A percentile compares a stretch with the other conserved stretches of the same genome.
Conservation (phyloP, 1,140 invertebrate species). For the Drosophila kurseongensis region DNA sequence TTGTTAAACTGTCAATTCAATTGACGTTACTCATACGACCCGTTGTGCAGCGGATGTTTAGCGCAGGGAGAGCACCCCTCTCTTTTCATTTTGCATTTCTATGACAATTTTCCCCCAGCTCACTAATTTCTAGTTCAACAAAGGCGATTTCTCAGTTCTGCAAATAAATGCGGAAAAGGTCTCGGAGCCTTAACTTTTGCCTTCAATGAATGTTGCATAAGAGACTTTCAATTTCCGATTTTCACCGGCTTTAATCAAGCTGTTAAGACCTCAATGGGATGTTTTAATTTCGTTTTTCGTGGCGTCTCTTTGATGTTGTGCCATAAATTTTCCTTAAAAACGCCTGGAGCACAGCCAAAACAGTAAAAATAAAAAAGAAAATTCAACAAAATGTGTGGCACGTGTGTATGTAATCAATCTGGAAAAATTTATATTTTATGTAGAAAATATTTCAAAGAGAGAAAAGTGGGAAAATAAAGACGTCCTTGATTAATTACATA, state of each 20-base stretch:
- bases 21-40: slow-evolving; percentile 79
- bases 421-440: background rate
- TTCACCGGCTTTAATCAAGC: slow-evolving; percentile 7
- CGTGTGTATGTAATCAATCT: slow-evolving; percentile 1
- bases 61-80: background rate
- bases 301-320: slow-evolving; percentile 3
- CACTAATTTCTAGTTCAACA: slow-evolving; percentile 21
- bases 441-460: background rate
- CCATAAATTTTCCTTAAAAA: slow-evolving; percentile 1
- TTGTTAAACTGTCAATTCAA: slow-evolving; percentile 79
- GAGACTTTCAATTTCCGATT: slow-evolving; percentile 7
- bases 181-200: slow-evolving; percentile 1
- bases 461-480: background rate
- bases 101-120: slow-evolving; percentile 3
- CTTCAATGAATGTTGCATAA: slow-evolving; percentile 7
- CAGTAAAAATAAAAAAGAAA: background rate
- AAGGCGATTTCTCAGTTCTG: slow-evolving; percentile 5
- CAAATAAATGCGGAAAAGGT: slow-evolving; percentile 27
- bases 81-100: slow-evolving; percentile 15
- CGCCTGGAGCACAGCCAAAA: slow-evolving; percentile 5
- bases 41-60: slow-evolving; percentile 63
- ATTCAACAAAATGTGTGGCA: background rate
- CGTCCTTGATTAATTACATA: no score
- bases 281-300: slow-evolving; percentile 1
- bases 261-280: slow-evolving; percentile 3